A percentile compares a stretch with the other conserved stretches of the same genome.
Conservation (phyloP, 2,797 vertebrate species). For the Podarcis lilfordi region DNA sequence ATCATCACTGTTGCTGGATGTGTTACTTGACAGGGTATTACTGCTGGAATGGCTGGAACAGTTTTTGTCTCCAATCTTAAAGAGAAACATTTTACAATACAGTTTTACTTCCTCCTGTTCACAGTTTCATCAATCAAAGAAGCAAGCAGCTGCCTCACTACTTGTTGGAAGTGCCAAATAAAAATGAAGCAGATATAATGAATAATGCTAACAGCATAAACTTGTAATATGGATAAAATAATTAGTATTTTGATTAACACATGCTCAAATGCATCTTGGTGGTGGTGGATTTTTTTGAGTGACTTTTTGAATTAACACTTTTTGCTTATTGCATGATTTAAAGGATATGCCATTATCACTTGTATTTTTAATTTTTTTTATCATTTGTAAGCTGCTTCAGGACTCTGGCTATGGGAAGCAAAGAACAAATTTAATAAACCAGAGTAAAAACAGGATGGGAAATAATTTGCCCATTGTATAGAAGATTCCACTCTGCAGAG, state of each 20-base stretch:
- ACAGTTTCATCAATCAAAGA: conserved; percentile 47
- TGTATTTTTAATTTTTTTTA: too few relatives aligned
- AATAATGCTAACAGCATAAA: not conserved
- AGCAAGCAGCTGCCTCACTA: conserved; percentile 24
- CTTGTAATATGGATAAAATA: not conserved
- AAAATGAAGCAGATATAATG: not conserved
- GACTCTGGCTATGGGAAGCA: too few relatives aligned
- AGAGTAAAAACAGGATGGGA: not conserved
- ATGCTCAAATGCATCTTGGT: not conserved
- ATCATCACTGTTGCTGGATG: conserved; percentile 94
- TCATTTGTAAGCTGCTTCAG: too few relatives aligned
- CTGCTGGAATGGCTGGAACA: conserved; percentile 95
- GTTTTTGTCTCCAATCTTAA: conserved; percentile 89
- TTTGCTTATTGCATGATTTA: too few relatives aligned
- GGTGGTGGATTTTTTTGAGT: too few relatives aligned
- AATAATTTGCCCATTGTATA: not conserved
- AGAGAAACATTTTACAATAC: conserved; percentile 21
- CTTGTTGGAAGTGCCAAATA: conserved; percentile 31
- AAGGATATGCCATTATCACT: too few relatives aligned
- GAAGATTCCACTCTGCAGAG: not conserved
- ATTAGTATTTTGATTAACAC: conserved; percentile 8
- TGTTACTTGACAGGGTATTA: conserved; percentile 93
- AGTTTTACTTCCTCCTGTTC: conserved; percentile 26
- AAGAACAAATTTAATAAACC: too few relatives aligned
- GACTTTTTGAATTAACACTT: too few relatives aligned